These are phyloP conservation scores for Hydra vulgaris DNA, from an alignment of 30 jellyfish, hydroid and myxozoan species.

Conservation along the genomic window DNA sequence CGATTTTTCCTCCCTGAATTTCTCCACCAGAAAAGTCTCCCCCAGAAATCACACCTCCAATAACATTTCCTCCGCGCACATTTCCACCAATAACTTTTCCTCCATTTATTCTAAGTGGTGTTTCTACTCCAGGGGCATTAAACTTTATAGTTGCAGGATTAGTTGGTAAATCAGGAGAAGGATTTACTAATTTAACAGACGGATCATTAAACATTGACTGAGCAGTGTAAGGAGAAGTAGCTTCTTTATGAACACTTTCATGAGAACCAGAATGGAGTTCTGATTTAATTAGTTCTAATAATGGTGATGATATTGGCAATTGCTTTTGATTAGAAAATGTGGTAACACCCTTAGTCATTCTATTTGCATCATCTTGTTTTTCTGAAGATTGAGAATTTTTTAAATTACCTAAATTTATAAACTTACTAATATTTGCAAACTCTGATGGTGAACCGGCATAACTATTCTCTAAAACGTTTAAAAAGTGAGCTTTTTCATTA, in stretches of 20 bases:
- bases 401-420: no score
- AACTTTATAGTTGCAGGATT: background rate
- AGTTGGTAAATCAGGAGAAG: background rate
- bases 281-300: background rate
- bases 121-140: background rate
- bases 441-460: background rate
- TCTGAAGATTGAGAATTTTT: background rate
- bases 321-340: background rate
- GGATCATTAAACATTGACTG: background rate
- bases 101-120: constrained; percentile 44
- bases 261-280: background rate
- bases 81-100: constrained; percentile 67
- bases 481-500: background rate
- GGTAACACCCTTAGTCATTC: background rate
- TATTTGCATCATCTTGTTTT: background rate
- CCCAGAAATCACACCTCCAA: constrained; percentile 77
- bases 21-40: constrained; percentile 88
- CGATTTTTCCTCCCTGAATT: constrained; percentile 52
- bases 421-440: background rate
- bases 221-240: background rate
- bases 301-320: background rate
- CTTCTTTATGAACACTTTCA: background rate
- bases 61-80: constrained; percentile 64
- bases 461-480: background rate
- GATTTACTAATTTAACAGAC: background rate